These are phyloP conservation scores for Noctua janthe DNA, from an alignment of 2,888 invertebrate species.

Conservation along the genomic window DNA sequence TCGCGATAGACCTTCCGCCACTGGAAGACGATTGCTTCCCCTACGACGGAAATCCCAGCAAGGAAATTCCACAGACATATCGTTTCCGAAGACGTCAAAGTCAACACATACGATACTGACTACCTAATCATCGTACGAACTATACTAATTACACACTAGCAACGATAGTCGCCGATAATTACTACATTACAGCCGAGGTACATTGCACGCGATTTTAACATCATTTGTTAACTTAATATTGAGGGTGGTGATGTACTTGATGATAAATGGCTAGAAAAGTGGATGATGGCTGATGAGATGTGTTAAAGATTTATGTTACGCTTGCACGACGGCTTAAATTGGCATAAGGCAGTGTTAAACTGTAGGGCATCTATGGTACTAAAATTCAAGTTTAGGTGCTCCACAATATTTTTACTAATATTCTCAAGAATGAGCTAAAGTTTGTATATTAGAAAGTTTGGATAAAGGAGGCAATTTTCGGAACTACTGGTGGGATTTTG, in stretches of 20 bases:
- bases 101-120: conserved; percentile 35
- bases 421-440: too few relatives aligned
- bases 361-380: not conserved
- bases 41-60: conserved; percentile 39
- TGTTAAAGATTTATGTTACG: not conserved
- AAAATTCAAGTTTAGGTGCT: not conserved
- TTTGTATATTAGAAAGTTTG: not conserved
- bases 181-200: conserved; percentile 32
- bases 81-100: conserved; percentile 34
- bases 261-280: not conserved
- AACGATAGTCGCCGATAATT: conserved; percentile 50
- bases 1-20: not conserved
- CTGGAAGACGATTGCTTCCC: not conserved
- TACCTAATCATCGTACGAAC: conserved; percentile 49
- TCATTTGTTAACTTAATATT: conserved; percentile 3
- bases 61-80: conserved; percentile 41
- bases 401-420: not conserved
- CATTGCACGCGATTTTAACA: conserved; percentile 39
- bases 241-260: not conserved
- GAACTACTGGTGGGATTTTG: not conserved
- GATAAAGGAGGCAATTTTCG: not conserved
- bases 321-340: not conserved
- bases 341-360: not conserved
- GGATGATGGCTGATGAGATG: not conserved
- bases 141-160: conserved; percentile 33